A percentile compares a stretch with the other conserved stretches of the same genome.
Evolutionary conservation across 64 coral and sea anemone genomes (phyloP).

Genomic region (Stylophora pistillata): DNA sequence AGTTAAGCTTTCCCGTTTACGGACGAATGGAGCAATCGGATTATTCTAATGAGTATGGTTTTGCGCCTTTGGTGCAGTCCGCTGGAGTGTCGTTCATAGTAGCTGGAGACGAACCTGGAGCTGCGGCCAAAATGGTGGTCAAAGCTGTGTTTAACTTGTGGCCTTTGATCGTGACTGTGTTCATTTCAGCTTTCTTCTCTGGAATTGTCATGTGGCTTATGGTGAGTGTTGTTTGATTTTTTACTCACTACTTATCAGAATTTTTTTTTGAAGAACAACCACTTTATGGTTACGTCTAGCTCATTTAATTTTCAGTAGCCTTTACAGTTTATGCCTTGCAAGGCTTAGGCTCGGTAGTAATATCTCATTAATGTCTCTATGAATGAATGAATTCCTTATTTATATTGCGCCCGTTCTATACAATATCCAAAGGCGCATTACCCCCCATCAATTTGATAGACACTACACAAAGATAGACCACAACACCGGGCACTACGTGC

Average conservation of each 20-base stretch:
- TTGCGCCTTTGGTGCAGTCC: constrained; percentile 74
- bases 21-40: constrained; percentile 52
- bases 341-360: no score
- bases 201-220: constrained; percentile 83
- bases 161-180: constrained; percentile 74
- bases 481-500: no score
- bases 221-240: constrained; percentile 51
- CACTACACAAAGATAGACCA: no score
- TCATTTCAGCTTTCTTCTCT: constrained; percentile 76
- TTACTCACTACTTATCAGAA: neutral
- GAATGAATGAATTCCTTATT: no score
- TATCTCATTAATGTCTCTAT: no score
- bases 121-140: constrained; percentile 74
- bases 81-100: constrained; percentile 79
- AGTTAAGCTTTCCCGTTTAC: constrained; percentile 71
- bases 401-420: no score
- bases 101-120: constrained; percentile 50
- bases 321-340: no score
- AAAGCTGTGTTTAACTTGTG: constrained; percentile 72
- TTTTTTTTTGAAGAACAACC: neutral
- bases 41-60: constrained; percentile 71
- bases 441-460: no score
- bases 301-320: no score
- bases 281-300: neutral
- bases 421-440: no score